phyloP scores from a whole-genome alignment of 1,140 invertebrate genomes.

The Phocides pigmalion region DNA sequence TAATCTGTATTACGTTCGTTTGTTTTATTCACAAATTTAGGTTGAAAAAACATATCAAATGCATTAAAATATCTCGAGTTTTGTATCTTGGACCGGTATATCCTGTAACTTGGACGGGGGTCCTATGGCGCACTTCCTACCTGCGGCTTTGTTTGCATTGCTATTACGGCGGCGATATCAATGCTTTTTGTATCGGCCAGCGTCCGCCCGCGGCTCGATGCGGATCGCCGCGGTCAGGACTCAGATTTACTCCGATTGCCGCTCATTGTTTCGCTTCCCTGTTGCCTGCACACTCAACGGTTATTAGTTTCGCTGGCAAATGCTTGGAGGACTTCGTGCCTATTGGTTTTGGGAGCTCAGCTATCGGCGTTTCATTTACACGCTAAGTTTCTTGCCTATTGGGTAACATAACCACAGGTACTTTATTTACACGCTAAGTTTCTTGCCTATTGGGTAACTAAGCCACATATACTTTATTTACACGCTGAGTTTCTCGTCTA shows the following conservation, averaged over 20 bases:
- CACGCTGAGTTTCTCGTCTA: too few relatives aligned
- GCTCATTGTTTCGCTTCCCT: conserved; percentile 36
- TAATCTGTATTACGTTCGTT: too few relatives aligned
- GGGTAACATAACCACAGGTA: too few relatives aligned
- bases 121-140: conserved; percentile 44
- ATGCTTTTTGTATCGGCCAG: conserved; percentile 56
- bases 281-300: conserved; percentile 16
- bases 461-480: too few relatives aligned
- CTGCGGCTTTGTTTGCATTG: conserved; percentile 63
- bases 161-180: conserved; percentile 55
- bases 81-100: not conserved
- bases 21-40: too few relatives aligned
- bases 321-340: conserved; percentile 1
- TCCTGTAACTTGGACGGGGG: conserved; percentile 19
- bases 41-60: too few relatives aligned
- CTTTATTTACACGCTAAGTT: too few relatives aligned
- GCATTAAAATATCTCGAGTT: too few relatives aligned
- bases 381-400: too few relatives aligned
- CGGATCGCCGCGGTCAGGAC: conserved; percentile 48
- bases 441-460: too few relatives aligned
- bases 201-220: conserved; percentile 47
- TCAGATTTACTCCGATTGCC: conserved; percentile 34
- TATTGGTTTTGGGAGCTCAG: not conserved
- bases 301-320: conserved; percentile 4
- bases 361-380: too few relatives aligned